Base-by-base conservation (phyloP, 2,888 invertebrate species). In the Hipparchia semele region DNA sequence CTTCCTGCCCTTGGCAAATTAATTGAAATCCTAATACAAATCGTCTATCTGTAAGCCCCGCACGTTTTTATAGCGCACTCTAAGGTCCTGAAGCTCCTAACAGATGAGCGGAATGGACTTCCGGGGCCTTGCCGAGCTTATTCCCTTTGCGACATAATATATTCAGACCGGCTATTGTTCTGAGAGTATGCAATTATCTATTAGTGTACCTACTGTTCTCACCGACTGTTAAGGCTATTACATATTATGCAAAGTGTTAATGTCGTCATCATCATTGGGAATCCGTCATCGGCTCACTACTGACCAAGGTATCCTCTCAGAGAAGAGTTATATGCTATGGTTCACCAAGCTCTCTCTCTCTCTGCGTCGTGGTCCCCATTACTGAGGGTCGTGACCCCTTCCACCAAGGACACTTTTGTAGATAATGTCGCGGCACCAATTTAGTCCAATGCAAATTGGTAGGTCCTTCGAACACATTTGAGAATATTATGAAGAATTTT, bases 21-120 rank as follows among this genome's bases (percentile, higher is more conserved):
- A 60, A 39, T 60, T 60, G 60, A 39, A 60, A 60, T 6, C 60
- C 45, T 60, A 39, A 60, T 46, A 46, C 46, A 13, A n/a, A 13
- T 13, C 10, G 39, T 12, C 39, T 5, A 60, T 60, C 13, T 46
- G 62, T 49, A 62, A 2, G 13, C 62, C 8, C 5, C 62, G 46
- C 62, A 62, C 49, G 62, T 46, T 46, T 23, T 62, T 49, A 46
- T 62, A 49, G 62, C 62, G 62, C 49, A 46, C 49, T 62, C 46
- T 13, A 46, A 62, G 62, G 46, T 62, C 62, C 62, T 49, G 49
- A 62, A 39, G 45, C 6, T 62, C 62, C 46, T 62, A 62, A 62
- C 62, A 62, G 49, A 62, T 62, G 46, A 46, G 62, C 62, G 13
- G 13, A 49, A 62, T 62, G 62, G 62, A 49, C 62, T 46, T 62